Evolutionary conservation across 2,888 invertebrate species (phyloP), one percentile per base, ranked within the genome.

Genomic region (Melitaea athalia): DNA sequence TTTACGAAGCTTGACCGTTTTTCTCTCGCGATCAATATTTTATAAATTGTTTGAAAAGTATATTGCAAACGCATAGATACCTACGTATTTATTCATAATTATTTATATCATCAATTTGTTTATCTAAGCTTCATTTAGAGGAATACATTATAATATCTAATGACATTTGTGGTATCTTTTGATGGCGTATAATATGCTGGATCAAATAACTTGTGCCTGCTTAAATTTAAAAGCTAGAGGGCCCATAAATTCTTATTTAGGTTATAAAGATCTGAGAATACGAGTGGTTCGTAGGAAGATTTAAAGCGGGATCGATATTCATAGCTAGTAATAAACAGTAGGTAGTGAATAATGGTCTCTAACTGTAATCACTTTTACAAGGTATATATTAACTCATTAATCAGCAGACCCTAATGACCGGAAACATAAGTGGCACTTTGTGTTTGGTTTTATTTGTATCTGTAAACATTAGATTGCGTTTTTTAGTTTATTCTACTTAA

Each of bases 1-100:
- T 63, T 55, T 59, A 43, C 59, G 47, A 62, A 50, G 82, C 38
- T 86, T 83, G 83, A 85, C 71, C 53, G 61, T 83, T 78, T 78
- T 81, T 81, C 78, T 79, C 15, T 84, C 79, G 76, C 66, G 8
- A 38, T 38, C 2, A 8, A 3, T 38, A 38, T 38, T 38, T 38
- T 38, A 38, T 38, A 38, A 38, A 38, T 38, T 1, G 38, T 38
- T 38, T 38, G 6, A 38, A 38, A 38, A 5, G 0, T 38, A 38
- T 38, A 38, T 5, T 38, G 8, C 33, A 3, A 5, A 33, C 6
- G 38, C 38, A 5, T 38, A 3, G 5, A 38, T 38, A 24, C 3
- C 24, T 24, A 38, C 38, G 8, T 38, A 38, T 38, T 38, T 38
- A 64, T 59, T 63, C 53, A 64, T 66, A 69, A 73, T 74, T 74